Evolutionary conservation across 2,888 invertebrate species (phyloP).

Genomic region (Eristalis arbustorum): DNA sequence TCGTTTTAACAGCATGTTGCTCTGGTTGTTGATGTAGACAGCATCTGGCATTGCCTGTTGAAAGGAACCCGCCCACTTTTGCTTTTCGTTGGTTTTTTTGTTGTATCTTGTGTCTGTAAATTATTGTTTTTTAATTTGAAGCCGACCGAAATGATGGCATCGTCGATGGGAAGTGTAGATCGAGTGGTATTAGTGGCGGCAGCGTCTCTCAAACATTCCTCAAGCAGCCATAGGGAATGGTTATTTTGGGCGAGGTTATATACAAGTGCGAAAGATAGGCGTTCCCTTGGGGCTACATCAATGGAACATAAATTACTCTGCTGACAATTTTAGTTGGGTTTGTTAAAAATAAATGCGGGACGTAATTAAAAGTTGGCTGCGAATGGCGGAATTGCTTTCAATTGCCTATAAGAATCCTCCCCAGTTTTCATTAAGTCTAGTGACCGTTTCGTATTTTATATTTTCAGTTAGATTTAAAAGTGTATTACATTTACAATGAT

Average conservation of each 20-base stretch:
- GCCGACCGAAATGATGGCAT: slow-evolving; percentile 49
- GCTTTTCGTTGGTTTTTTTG: background rate
- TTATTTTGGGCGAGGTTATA: slow-evolving; percentile 37
- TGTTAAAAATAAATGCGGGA: slow-evolving; percentile 41
- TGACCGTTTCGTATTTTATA: no score
- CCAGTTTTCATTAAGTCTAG: background rate
- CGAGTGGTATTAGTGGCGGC: slow-evolving; percentile 26
- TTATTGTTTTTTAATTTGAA: slow-evolving; percentile 68
- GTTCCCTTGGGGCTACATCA: slow-evolving; percentile 59
- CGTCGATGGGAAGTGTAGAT: slow-evolving; percentile 35
- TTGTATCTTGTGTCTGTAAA: slow-evolving; percentile 29
- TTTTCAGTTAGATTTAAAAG: no score
- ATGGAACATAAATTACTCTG: slow-evolving; percentile 56
- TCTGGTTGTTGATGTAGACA: slow-evolving; percentile 17
- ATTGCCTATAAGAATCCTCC: background rate
- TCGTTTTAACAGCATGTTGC: background rate
- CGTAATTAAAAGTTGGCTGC: slow-evolving; percentile 45
- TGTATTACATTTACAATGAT: background rate
- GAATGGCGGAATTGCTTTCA: slow-evolving; percentile 9
- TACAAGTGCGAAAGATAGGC: slow-evolving; percentile 61
- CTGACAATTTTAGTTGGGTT: slow-evolving; percentile 33
- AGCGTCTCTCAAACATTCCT: slow-evolving; percentile 33
- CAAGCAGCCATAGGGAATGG: background rate
- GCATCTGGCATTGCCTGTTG: slow-evolving; percentile 60
- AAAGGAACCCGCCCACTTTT: slow-evolving; percentile 59